A percentile compares a stretch with the other conserved stretches of the same genome.
These are phyloP conservation scores for Leptodactylus fuscus DNA, from an alignment of 2,113 vertebrate species.

Conservation along the genomic window DNA sequence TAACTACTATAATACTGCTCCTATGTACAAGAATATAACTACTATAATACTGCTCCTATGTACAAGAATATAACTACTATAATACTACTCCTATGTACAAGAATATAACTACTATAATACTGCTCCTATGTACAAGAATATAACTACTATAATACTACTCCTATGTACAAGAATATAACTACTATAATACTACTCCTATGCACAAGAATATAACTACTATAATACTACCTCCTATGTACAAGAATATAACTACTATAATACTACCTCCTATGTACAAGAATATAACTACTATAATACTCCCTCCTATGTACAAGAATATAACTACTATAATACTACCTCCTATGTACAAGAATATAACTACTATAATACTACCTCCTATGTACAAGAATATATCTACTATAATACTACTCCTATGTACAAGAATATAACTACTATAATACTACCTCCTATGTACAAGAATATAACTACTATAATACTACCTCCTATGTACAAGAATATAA, in stretches of 20 bases:
- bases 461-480: too few relatives aligned
- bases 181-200: not conserved
- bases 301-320: conserved; percentile 14
- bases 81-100: not conserved
- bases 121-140: too few relatives aligned
- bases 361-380: not conserved
- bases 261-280: not conserved
- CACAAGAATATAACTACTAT: conserved; percentile 6
- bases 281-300: conserved; percentile 12
- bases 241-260: conserved; percentile 2
- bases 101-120: too few relatives aligned
- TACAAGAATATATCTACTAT: too few relatives aligned
- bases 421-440: conserved; percentile 13
- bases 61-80: not conserved
- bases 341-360: conserved; percentile 8
- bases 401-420: not conserved
- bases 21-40: conserved; percentile 15
- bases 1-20: not conserved
- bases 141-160: not conserved
- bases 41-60: not conserved
- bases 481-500: too few relatives aligned
- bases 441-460: too few relatives aligned
- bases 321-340: conserved; percentile 8
- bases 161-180: not conserved
- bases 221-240: not conserved